Conservation (phyloP, 2,888 invertebrate species). For the Alloscopus bannaensis region DNA sequence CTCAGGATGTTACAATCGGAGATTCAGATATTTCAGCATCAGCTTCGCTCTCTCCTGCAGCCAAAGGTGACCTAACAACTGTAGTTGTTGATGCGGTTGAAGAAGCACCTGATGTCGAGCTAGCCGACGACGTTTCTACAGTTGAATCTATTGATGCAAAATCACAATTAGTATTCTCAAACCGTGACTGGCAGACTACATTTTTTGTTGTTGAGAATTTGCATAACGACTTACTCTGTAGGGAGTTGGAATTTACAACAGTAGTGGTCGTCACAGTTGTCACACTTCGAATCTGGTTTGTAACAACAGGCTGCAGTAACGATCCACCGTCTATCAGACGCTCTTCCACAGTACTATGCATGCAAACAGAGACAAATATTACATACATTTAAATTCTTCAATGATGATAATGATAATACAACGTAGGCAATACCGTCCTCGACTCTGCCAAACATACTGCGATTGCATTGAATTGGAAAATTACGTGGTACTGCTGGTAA, state of each 20-base stretch:
- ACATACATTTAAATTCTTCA: constrained; percentile 10
- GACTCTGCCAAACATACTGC: no score
- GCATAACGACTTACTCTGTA: constrained; percentile 59
- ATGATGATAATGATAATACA: no score
- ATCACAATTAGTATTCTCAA: neutral
- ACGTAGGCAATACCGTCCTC: no score
- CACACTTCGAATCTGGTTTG: constrained; percentile 69
- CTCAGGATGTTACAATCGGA: constrained; percentile 52
- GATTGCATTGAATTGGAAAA: no score
- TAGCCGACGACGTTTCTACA: constrained; percentile 50
- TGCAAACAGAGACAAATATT: constrained; percentile 4
- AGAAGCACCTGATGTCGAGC: constrained; percentile 52
- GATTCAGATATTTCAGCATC: constrained; percentile 45
- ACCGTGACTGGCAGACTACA: neutral
- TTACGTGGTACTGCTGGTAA: constrained; percentile 8
- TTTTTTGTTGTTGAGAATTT: neutral
- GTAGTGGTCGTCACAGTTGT: constrained; percentile 70
- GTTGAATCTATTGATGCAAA: constrained; percentile 36
- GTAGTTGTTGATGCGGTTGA: constrained; percentile 63
- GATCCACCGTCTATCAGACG: constrained; percentile 68
- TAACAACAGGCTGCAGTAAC: constrained; percentile 58
- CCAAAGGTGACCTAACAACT: constrained; percentile 61
- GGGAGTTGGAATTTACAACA: constrained; percentile 70
- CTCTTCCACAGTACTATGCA: constrained; percentile 66
- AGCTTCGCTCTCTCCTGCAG: constrained; percentile 37